These are phyloP conservation scores for Zingel zingel DNA, from an alignment of 2,113 vertebrate genomes.

Conservation along the genomic window DNA sequence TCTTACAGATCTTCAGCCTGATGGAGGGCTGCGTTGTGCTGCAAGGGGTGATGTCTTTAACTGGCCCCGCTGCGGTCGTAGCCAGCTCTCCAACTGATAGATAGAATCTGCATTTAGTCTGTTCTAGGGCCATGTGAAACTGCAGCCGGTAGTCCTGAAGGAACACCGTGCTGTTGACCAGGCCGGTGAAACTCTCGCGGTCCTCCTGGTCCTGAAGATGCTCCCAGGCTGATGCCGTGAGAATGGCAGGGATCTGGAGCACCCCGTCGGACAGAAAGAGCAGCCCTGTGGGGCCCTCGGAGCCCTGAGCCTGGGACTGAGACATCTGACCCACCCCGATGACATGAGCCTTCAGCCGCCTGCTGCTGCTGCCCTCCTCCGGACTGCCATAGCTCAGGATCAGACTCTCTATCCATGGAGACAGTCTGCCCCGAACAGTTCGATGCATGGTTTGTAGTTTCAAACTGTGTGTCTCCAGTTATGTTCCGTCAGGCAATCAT, in stretches of 20 bases:
- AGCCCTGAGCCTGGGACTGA: slow-evolving; percentile 51
- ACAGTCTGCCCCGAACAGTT: neutral
- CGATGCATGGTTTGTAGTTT: slow-evolving; percentile 36
- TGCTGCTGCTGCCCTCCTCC: neutral
- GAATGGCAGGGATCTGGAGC: slow-evolving; percentile 69
- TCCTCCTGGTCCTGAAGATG: slow-evolving; percentile 67
- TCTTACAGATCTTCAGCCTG: slow-evolving; percentile 48
- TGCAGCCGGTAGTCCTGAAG: slow-evolving; percentile 53
- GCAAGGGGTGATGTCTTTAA: slow-evolving; percentile 35
- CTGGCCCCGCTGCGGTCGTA: slow-evolving; percentile 11
- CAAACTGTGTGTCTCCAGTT: neutral
- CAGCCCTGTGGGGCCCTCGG: slow-evolving; percentile 32
- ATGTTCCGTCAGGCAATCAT: neutral
- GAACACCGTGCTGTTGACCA: slow-evolving; percentile 60
- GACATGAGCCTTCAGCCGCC: slow-evolving; percentile 64
- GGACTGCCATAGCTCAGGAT: slow-evolving; percentile 46
- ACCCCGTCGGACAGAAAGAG: slow-evolving; percentile 74
- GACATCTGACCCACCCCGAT: slow-evolving; percentile 59
- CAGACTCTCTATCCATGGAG: slow-evolving; percentile 71
- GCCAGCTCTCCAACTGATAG: slow-evolving; percentile 54
- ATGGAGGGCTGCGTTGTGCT: slow-evolving; percentile 53
- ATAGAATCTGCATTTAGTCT: slow-evolving; percentile 61
- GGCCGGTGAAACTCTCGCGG: slow-evolving; percentile 57
- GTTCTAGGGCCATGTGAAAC: slow-evolving; percentile 56
- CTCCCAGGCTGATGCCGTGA: slow-evolving; percentile 69